Percentiles rank a stretch among this genome's conserved stretches.
Evolutionary conservation across 2,797 vertebrate species (phyloP).

Genomic region (Natrix natrix): DNA sequence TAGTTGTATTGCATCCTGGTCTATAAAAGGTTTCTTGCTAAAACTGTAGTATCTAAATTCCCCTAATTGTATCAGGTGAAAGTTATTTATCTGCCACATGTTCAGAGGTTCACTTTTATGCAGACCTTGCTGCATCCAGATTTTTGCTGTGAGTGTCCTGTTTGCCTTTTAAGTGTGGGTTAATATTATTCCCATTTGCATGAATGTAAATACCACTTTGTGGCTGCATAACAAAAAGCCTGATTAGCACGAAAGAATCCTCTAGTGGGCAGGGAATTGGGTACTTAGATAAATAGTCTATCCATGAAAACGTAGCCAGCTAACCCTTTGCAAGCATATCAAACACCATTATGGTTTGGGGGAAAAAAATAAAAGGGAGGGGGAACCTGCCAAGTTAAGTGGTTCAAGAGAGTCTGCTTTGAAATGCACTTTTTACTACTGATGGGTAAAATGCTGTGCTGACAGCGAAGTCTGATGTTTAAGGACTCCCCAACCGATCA

Average conservation of each 20-base stretch:
- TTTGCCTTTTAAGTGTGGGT: conserved; percentile 19
- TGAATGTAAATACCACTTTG: conserved; percentile 35
- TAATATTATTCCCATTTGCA: conserved; percentile 20
- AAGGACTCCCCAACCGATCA: conserved; percentile 26
- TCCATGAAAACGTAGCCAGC: conserved; percentile 21
- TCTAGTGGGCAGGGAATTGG: conserved; percentile 10
- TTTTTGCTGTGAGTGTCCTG: neutral
- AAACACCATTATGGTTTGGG: conserved; percentile 23
- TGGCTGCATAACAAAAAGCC: conserved; percentile 24
- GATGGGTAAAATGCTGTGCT: conserved; percentile 33
- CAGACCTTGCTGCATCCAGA: neutral
- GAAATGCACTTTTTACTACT: conserved; percentile 30
- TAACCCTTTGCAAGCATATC: conserved; percentile 24
- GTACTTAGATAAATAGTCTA: conserved; percentile 27
- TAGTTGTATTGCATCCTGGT: neutral
- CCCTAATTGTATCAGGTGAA: neutral
- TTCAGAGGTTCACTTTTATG: neutral
- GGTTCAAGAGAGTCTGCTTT: conserved; percentile 18
- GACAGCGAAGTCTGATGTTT: conserved; percentile 26
- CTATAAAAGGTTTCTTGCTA: neutral
- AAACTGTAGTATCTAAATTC: neutral
- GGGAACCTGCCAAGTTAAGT: conserved; percentile 20
- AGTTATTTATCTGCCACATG: neutral
- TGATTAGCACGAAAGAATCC: conserved; percentile 26
- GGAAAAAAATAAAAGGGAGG: neutral